Evolutionary conservation across 2,797 vertebrate genomes (phyloP).

Genomic region (Malacoctenus gilli): DNA sequence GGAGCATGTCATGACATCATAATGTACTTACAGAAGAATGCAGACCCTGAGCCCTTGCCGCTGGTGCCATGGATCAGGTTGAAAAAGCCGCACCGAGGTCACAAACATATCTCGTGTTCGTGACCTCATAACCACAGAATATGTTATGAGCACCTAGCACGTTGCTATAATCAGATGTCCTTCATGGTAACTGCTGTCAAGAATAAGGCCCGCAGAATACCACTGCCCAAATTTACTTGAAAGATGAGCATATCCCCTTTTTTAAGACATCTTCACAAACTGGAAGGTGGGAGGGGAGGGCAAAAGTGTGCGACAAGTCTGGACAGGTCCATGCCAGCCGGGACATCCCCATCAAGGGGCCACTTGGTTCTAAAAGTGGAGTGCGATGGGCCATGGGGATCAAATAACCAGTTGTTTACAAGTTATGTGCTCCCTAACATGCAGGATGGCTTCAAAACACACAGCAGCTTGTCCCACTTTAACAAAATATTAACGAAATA

Average conservation of each 20-base stretch:
- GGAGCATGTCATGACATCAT: conserved; percentile 23
- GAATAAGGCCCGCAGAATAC: conserved; percentile 62
- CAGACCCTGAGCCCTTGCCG: conserved; percentile 30
- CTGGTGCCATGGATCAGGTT: conserved; percentile 33
- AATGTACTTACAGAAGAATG: conserved; percentile 27
- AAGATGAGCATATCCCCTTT: conserved; percentile 64
- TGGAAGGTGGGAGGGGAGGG: conserved; percentile 5
- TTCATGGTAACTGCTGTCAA: conserved; percentile 71
- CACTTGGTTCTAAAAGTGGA: conserved; percentile 74
- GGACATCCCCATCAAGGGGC: conserved; percentile 70
- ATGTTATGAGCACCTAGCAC: conserved; percentile 37
- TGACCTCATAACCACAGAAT: conserved; percentile 61
- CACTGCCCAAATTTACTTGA: conserved; percentile 57
- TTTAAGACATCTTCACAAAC: conserved; percentile 64
- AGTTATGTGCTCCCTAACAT: conserved; percentile 71
- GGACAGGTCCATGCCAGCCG: conserved; percentile 70
- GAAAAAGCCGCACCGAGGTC: conserved; percentile 49
- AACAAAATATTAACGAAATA: conserved; percentile 30
- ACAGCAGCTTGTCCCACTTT: conserved; percentile 52
- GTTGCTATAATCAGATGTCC: conserved; percentile 67
- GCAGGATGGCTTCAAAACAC: conserved; percentile 60
- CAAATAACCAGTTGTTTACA: conserved; percentile 73
- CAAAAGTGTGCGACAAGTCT: conserved; percentile 63
- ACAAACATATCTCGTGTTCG: conserved; percentile 50
- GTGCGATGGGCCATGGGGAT: conserved; percentile 60